Evolutionary conservation across 2,888 invertebrate species (phyloP).

Genomic region (Girardia tigrina): DNA sequence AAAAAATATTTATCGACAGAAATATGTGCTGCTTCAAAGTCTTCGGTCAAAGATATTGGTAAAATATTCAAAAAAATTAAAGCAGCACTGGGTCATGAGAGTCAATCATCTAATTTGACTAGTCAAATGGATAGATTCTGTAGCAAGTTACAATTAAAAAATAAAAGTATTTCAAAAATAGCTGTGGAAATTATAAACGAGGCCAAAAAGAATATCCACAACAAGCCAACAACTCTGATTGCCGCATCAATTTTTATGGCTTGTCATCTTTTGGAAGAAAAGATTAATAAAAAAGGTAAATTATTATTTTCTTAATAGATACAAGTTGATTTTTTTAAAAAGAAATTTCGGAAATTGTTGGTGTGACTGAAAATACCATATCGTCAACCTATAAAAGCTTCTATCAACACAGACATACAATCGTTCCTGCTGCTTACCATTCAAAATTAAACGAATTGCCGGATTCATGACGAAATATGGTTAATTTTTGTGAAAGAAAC

Average conservation of each 20-base stretch:
- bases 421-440: not conserved
- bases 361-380: not conserved
- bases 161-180: not conserved
- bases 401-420: not conserved
- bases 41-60: not conserved
- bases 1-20: no score
- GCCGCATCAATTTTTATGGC: not conserved
- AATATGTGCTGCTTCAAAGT: no score
- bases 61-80: not conserved
- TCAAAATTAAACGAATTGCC: no score
- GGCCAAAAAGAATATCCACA: not conserved
- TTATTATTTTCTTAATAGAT: not conserved
- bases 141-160: not conserved
- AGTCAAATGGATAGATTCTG: conserved; percentile 2
- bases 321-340: not conserved
- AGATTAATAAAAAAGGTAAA: not conserved
- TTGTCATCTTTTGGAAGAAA: not conserved
- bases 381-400: not conserved
- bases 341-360: not conserved
- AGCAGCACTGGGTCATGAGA: not conserved
- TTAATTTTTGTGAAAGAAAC: no score
- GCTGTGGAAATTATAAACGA: not conserved
- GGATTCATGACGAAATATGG: no score
- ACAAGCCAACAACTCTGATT: not conserved
- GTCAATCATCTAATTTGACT: not conserved